phyloP scores from a whole-genome alignment of 1,140 invertebrate genomes.

The Mactra quadrangularis region DNA sequence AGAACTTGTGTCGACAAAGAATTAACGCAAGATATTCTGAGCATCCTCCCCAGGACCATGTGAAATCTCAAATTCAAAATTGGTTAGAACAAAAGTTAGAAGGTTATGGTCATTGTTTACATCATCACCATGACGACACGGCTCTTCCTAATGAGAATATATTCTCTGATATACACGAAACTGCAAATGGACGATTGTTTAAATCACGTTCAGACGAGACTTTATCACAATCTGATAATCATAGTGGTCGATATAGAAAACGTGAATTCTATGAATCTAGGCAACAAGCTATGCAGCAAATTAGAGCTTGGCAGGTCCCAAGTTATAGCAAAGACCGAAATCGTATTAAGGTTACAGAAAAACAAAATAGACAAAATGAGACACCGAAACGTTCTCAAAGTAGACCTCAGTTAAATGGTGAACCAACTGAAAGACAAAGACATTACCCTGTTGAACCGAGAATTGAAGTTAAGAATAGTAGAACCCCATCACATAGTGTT shows the following conservation, averaged over 20 bases:
- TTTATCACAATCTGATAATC: constrained; percentile 80
- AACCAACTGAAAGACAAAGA: neutral
- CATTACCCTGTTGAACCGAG: constrained; percentile 51
- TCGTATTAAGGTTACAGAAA: constrained; percentile 37
- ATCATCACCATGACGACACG: constrained; percentile 81
- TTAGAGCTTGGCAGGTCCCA: constrained; percentile 78
- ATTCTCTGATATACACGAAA: constrained; percentile 75
- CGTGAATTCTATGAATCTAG: constrained; percentile 78
- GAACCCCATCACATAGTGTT: constrained; percentile 7
- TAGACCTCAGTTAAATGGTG: constrained; percentile 15
- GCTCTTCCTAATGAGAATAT: constrained; percentile 77
- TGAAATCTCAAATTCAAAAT: constrained; percentile 73
- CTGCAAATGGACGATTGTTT: constrained; percentile 76
- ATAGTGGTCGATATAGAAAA: constrained; percentile 78
- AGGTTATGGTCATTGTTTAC: constrained; percentile 76
- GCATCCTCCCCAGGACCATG: constrained; percentile 61
- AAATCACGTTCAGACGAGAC: constrained; percentile 82
- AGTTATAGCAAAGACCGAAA: constrained; percentile 58
- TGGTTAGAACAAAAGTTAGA: constrained; percentile 77
- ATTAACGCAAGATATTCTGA: constrained; percentile 69
- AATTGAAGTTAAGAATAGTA: constrained; percentile 42
- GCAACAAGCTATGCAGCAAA: constrained; percentile 78
- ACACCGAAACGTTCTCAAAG: constrained; percentile 29
- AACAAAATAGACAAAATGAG: constrained; percentile 27
- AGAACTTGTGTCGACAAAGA: constrained; percentile 68